phyloP scores from a whole-genome alignment of 2,797 vertebrate species.

The Sebastes nivosus region DNA sequence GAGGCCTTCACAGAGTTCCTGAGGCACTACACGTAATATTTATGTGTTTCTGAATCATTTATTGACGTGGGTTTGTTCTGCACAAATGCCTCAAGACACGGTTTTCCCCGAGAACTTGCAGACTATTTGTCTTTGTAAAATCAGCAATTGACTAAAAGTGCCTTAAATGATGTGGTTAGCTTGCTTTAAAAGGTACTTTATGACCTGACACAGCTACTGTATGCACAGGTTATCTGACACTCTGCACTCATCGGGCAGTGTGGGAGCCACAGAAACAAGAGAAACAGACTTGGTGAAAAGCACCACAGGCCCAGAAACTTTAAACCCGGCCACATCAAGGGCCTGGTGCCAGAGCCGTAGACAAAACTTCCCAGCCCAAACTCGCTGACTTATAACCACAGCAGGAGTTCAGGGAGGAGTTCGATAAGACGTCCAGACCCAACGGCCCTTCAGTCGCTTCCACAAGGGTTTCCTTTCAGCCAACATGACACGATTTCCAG shows the following conservation, averaged over 20 bases:
- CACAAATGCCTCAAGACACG: constrained; percentile 2
- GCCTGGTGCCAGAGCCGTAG: constrained; percentile 36
- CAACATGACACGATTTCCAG: constrained; percentile 64
- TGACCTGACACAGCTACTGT: not conserved
- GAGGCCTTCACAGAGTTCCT: constrained; percentile 3
- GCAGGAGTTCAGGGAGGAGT: constrained; percentile 54
- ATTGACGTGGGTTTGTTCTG: constrained; percentile 9
- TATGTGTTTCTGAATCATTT: constrained; percentile 45
- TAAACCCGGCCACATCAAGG: constrained; percentile 35
- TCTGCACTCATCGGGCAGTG: constrained; percentile 1
- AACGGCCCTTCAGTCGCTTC: constrained; percentile 29
- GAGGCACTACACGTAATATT: constrained; percentile 14
- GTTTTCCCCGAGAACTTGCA: not conserved
- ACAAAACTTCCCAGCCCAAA: constrained; percentile 55
- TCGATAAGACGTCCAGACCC: constrained; percentile 43
- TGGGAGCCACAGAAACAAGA: constrained; percentile 16
- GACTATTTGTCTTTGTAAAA: constrained; percentile 20
- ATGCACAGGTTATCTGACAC: constrained; percentile 20
- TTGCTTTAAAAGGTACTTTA: not conserved
- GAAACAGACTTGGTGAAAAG: constrained; percentile 9
- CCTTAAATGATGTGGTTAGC: not conserved
- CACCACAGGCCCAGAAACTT: constrained; percentile 33
- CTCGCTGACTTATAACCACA: constrained; percentile 54
- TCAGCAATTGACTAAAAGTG: not conserved
- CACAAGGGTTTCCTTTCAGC: constrained; percentile 47